Base-by-base conservation (phyloP, 2,113 vertebrate species). In the Malurus cyaneus region DNA sequence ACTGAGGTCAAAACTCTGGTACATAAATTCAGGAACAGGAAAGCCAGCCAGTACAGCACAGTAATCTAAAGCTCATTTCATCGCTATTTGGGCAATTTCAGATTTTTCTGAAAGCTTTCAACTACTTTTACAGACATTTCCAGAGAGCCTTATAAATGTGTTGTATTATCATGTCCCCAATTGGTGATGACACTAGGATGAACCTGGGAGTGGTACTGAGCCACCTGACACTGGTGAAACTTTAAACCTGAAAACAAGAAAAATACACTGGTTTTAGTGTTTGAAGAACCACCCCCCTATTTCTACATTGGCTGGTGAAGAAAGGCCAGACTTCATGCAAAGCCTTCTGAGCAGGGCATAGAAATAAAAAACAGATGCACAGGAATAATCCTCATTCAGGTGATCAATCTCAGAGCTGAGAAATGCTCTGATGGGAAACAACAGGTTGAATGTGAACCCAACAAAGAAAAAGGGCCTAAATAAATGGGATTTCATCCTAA, bases 321-420 rank as follows among this genome's bases (percentile, higher is more conserved):
- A 71, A 67, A 34, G 21, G 23, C 28, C 64, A 81, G 24, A 34
- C 32, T 57, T 62, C 29, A 41, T 32, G 31, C 16, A 41, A 39
- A 61, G 50, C 9, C 39, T 49, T 34, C 44, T 8, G 14, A 74
- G 44, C 20, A 39, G 52, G 29, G 59, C 25, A 54, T 0, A 17
- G 0, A 3, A 47, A 11, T 9, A 59, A 73, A 93, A 34, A 1
- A 0, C 54, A 54, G 49, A 15, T 44, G n/a, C 14, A 29, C 0
- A 46, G 34, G 23, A 39, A 65, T 5, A 69, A 78, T 20, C 31
- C 18, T 20, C 49, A 19, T 23, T 70, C 46, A 71, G 59, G 49
- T 44, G 44, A 77, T 24, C 60, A 28, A 7, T 9, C 72, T 84
- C 50, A 41, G 28, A 69, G 65, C 47, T 42, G 29, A 78, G 80